phyloP scores from a whole-genome alignment of 2,888 invertebrate species.

The Microplitis manilae region DNA sequence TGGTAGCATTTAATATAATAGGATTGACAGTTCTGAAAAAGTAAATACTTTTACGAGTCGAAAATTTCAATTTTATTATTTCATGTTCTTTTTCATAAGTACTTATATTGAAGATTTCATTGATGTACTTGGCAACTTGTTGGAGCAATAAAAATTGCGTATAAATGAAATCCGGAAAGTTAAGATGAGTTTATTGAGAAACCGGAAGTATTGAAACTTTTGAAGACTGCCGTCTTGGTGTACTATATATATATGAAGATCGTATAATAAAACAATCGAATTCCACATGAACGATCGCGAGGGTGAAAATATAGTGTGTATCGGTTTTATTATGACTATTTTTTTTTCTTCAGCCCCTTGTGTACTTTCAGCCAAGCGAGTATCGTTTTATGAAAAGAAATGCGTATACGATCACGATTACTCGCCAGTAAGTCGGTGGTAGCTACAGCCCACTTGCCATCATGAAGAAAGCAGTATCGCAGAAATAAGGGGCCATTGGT shows the following conservation, averaged over 20 bases:
- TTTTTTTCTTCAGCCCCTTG: constrained; percentile 13
- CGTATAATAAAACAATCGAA: constrained; percentile 67
- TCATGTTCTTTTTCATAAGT: constrained; percentile 20
- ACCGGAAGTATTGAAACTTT: constrained; percentile 44
- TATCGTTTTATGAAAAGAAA: constrained; percentile 10
- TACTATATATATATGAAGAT: constrained; percentile 47
- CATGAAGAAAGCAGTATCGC: not conserved
- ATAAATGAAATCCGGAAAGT: constrained; percentile 22
- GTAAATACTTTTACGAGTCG: not conserved
- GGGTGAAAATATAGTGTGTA: constrained; percentile 47
- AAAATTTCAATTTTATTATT: constrained; percentile 14
- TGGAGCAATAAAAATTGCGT: constrained; percentile 33
- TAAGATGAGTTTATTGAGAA: constrained; percentile 2
- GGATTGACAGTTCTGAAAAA: not conserved
- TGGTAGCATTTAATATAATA: not conserved
- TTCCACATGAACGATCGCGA: constrained; percentile 58
- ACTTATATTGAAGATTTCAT: constrained; percentile 27
- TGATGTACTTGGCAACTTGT: constrained; percentile 32
- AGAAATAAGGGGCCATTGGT: not conserved
- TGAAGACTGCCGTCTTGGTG: constrained; percentile 29
- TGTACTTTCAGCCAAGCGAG: constrained; percentile 6
- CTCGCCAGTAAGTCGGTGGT: constrained; percentile 11
- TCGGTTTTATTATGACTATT: constrained; percentile 10
- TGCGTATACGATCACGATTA: constrained; percentile 23
- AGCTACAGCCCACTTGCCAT: not conserved